Evolutionary conservation across 2,113 vertebrate genomes (phyloP).

Genomic region (Larimichthys polyactis): DNA sequence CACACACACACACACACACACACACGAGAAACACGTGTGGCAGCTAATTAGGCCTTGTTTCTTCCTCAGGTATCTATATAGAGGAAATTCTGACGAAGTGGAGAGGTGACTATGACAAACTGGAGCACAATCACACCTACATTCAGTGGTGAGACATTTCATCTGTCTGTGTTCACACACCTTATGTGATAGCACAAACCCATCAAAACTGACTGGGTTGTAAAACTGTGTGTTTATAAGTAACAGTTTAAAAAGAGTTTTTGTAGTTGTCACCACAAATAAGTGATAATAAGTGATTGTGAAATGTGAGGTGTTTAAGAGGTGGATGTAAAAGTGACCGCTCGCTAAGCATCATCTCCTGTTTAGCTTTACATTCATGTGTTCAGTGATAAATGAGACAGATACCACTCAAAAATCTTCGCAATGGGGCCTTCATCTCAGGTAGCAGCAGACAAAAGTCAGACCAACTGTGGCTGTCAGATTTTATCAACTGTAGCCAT

Average conservation of each 20-base stretch:
- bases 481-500: background rate
- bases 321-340: background rate
- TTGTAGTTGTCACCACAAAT: background rate
- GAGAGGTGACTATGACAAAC: slow-evolving; percentile 97
- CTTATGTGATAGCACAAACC: background rate
- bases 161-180: background rate
- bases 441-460: background rate
- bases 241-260: background rate
- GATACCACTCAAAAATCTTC: no score
- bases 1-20: slow-evolving; percentile 3
- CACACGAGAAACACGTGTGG: background rate
- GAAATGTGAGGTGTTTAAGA: background rate
- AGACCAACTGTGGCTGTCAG: background rate
- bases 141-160: slow-evolving; percentile 93
- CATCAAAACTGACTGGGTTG: background rate
- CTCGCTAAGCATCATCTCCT: background rate
- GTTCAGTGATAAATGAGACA: no score
- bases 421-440: background rate
- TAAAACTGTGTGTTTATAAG: background rate
- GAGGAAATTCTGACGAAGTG: slow-evolving; percentile 98
- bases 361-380: background rate
- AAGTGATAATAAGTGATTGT: background rate
- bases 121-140: slow-evolving; percentile 98
- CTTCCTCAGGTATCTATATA: slow-evolving; percentile 91
- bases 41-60: slow-evolving; percentile 27